Percentiles rank a stretch among this genome's conserved stretches.
These are phyloP conservation scores for Ficedula albicollis DNA, from an alignment of 2,797 vertebrate species.

Conservation along the genomic window DNA sequence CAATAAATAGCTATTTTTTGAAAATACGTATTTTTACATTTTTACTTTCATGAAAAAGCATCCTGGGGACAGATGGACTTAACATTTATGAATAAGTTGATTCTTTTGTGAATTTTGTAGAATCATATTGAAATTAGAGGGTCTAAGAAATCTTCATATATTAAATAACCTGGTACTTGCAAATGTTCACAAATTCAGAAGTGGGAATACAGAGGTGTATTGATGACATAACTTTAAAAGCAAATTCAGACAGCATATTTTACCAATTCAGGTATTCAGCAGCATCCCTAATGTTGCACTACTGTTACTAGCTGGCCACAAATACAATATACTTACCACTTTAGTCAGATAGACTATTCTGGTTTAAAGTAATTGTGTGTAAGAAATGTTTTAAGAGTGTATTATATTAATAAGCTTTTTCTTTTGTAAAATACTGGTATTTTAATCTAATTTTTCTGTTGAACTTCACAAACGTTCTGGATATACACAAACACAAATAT, in stretches of 20 bases:
- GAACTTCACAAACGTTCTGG: neutral
- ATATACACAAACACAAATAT: neutral
- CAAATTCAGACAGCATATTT: neutral
- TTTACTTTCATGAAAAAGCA: neutral
- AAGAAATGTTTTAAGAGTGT: neutral
- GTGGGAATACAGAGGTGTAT: neutral
- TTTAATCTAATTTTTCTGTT: neutral
- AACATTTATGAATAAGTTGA: neutral
- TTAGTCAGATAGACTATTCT: neutral
- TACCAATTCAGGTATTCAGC: neutral
- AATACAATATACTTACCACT: neutral
- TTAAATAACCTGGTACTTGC: neutral
- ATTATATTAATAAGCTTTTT: neutral
- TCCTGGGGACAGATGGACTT: neutral
- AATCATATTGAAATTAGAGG: neutral
- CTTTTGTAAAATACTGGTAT: neutral
- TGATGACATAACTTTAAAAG: neutral
- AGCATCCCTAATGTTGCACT: neutral
- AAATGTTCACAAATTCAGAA: neutral
- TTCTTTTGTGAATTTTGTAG: neutral
- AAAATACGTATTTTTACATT: too few species aligned
- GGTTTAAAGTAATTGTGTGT: neutral
- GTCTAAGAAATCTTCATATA: neutral
- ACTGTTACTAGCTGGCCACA: neutral
- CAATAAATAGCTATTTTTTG: neutral